phyloP scores from a whole-genome alignment of 1,140 invertebrate genomes.

The Trichonephila clavata region DNA sequence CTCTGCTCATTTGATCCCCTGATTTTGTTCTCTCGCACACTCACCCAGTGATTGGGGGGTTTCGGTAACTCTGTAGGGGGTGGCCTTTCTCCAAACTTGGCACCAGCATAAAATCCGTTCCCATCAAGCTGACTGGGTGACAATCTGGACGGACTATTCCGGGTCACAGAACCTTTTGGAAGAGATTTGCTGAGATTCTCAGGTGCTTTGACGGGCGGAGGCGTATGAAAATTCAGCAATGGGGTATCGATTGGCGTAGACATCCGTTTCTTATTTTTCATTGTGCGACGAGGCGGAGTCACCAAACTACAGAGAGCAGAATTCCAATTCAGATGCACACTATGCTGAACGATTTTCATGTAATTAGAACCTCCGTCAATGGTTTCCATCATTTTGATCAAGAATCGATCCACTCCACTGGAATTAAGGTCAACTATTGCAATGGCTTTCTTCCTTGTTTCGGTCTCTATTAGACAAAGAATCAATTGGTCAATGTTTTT shows the following conservation, averaged over 20 bases:
- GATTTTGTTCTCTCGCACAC: neutral
- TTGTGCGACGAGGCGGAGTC: constrained; percentile 52
- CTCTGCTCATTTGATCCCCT: constrained; percentile 12
- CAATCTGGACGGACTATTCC: constrained; percentile 72
- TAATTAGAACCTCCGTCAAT: constrained; percentile 51
- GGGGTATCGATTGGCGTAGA: constrained; percentile 36
- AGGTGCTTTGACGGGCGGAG: constrained; percentile 23
- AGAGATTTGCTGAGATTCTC: constrained; percentile 58
- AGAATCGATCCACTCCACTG: neutral
- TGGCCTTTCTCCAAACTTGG: constrained; percentile 70
- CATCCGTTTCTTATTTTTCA: neutral
- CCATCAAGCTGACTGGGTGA: constrained; percentile 61
- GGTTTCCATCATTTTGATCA: constrained; percentile 61
- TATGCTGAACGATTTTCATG: constrained; percentile 43
- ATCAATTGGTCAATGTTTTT: neutral
- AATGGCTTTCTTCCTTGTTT: neutral
- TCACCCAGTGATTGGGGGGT: constrained; percentile 69
- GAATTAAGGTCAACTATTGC: constrained; percentile 10
- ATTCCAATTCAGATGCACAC: constrained; percentile 63
- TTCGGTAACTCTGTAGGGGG: constrained; percentile 63
- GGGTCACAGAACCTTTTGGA: constrained; percentile 36
- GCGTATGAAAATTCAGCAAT: neutral
- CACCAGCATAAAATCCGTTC: constrained; percentile 61
- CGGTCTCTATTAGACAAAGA: neutral
- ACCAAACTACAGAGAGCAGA: constrained; percentile 56